A percentile compares a stretch with the other conserved stretches of the same genome.
phyloP scores from a whole-genome alignment of 2,888 invertebrate species.

The Mantis religiosa region DNA sequence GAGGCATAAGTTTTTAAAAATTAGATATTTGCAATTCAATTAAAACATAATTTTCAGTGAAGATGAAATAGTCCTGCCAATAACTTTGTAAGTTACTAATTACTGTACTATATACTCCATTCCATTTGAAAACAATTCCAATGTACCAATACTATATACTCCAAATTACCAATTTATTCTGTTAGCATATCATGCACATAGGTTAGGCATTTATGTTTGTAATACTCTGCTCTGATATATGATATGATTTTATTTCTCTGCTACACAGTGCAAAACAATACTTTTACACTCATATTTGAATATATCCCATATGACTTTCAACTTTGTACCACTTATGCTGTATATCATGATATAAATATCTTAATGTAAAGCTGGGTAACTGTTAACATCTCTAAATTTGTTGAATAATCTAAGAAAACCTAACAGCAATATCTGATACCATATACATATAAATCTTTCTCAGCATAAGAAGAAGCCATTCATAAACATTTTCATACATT shows the following conservation, averaged over 20 bases:
- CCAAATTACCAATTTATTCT: too few relatives aligned
- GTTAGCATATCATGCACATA: too few relatives aligned
- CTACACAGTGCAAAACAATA: neutral
- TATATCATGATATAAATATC: neutral
- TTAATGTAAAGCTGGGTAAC: neutral
- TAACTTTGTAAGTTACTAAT: too few relatives aligned
- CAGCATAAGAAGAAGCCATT: neutral
- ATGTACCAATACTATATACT: too few relatives aligned
- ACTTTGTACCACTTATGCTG: neutral
- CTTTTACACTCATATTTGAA: neutral
- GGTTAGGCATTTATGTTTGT: too few relatives aligned
- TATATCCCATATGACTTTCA: neutral
- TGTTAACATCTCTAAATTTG: neutral
- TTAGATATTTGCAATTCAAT: too few relatives aligned
- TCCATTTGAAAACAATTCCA: too few relatives aligned
- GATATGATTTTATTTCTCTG: neutral
- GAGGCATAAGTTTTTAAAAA: too few relatives aligned
- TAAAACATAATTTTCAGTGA: too few relatives aligned
- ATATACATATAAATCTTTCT: neutral
- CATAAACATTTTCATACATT: neutral
- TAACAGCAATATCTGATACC: neutral
- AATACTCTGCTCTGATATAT: too few relatives aligned
- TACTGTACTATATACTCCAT: too few relatives aligned
- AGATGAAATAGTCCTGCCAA: too few relatives aligned
- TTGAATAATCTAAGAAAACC: neutral